Evolutionary conservation across 2,113 vertebrate species (phyloP), one percentile per base, ranked within the genome.

Genomic region (Mobula birostris): DNA sequence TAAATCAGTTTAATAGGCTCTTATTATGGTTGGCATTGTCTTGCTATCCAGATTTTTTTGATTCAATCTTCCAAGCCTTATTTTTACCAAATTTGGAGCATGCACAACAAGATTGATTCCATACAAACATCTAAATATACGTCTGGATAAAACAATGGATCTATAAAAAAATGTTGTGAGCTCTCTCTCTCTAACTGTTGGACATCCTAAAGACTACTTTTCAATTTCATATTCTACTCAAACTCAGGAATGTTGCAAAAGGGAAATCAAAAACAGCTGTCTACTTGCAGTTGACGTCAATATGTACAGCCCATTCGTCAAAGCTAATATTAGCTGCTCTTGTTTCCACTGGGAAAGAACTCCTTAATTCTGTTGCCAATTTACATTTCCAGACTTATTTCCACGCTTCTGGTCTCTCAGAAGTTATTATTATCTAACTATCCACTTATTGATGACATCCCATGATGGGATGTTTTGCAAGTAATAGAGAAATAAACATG

Each of bases 201-300:
- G 36, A 66, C 19, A 15, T 74, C 1, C 36, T 48, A 40, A 48
- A 74, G n/a, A 72, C 36, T 48, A 21, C 21, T 40, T 8, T 5
- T 93, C 70, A 93, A 72, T 93, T 93, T 93, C 70, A 76, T 76
- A 27, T 93, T 56, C 36, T 21, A 11, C 15, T 93, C 70, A 74
- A 92, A 74, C 27, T 48, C 91, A 93, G 68, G 91, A 93, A 93
- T 76, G 70, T 93, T 76, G 91, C 70, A 29, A 14, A 76, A 74
- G 74, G 91, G 70, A 93, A 93, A 93, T 74, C 91, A 93, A 56
- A 93, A 93, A 76, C 91, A 93, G 91, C 91, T 93, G 91, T 76
- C 85, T 90, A 7, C 29, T 66, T 66, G n/a, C 85, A 29, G 91
- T 76, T 93, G 91, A 93, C 91, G 70, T 93, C 91, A 93, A 74